Evolutionary conservation across 2,888 invertebrate genomes (phyloP).

Genomic region (Dascillus cervinus): DNA sequence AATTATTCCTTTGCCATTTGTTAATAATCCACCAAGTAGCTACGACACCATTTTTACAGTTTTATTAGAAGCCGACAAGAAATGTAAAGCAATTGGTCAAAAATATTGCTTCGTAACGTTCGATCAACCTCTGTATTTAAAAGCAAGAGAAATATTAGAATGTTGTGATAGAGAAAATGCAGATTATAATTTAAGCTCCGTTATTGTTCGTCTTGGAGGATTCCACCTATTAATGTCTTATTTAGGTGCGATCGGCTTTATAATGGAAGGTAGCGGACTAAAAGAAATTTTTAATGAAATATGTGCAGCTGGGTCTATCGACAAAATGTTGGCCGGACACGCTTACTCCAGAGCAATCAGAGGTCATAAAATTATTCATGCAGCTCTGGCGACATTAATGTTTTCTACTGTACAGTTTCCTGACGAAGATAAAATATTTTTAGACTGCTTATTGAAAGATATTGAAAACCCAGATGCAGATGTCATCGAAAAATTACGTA

Average conservation of each 20-base stretch:
- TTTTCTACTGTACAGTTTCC: slow-evolving; percentile 16
- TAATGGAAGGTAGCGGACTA: slow-evolving; percentile 32
- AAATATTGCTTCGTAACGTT: slow-evolving; percentile 18
- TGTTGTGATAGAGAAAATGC: slow-evolving; percentile 20
- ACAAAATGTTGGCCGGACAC: slow-evolving; percentile 27
- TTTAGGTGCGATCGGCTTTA: slow-evolving; percentile 28
- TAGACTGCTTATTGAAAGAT: too few species aligned
- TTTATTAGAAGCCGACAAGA: slow-evolving; percentile 20
- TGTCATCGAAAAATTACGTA: too few species aligned
- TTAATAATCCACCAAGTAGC: slow-evolving; percentile 26
- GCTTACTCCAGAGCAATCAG: slow-evolving; percentile 23
- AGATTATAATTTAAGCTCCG: slow-evolving; percentile 14
- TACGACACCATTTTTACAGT: slow-evolving; percentile 25
- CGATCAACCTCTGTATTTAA: slow-evolving; percentile 26
- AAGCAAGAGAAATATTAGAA: slow-evolving; percentile 25
- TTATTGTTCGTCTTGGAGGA: slow-evolving; percentile 27
- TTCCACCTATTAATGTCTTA: slow-evolving; percentile 32
- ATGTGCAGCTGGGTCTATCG: slow-evolving; percentile 25
- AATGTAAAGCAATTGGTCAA: slow-evolving; percentile 16
- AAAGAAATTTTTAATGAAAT: slow-evolving; percentile 21
- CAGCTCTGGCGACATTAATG: slow-evolving; percentile 22
- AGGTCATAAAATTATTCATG: too few species aligned
- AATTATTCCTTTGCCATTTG: slow-evolving; percentile 26
- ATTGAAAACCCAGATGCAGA: too few species aligned
- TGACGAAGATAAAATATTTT: slow-evolving; percentile 20